Base-by-base conservation (phyloP, 2,113 vertebrate species). In the Fulica atra region DNA sequence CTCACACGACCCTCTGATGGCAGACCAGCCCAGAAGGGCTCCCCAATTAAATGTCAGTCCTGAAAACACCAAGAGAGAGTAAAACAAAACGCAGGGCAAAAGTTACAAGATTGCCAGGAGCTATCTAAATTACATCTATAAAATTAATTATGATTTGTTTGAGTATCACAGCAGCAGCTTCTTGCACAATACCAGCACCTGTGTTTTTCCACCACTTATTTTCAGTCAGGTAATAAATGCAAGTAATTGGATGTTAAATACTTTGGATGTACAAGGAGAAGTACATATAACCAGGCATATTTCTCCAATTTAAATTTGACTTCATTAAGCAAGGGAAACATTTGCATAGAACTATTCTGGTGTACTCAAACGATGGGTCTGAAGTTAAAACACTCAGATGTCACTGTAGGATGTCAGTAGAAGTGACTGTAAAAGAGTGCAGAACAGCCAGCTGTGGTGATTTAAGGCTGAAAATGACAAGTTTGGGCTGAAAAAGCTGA, bases 11-110 rank as follows among this genome's bases (percentile, higher is more conserved):
- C 99, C 99, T 86, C 38, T 98, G 77, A 99, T 40, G 20, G 99
- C 99, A 29, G 99, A 97, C 99, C 99, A 99, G 64, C 99, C 99
- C 24, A 99, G 98, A 74, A 99, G 97, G 8, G 99, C 98, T 74
- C 99, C 99, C 99, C 99, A 99, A 31, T 99, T 99, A 95, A 99
- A 99, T 6, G 99, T 98, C 53, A 99, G 92, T 16, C 99, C 99
- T 99, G 40, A 66, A 96, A 53, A 54, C 18, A 89, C 5, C 23
- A 42, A 26, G 61, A 60, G 53, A 79, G 59, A 17, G 24, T 14
- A 53, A 53, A 53, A 53, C 25, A 51, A 42, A 11, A 40, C 77
- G 35, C 54, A 65, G 38, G 19, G 25, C 51, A 73, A 33, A 16
- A 35, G 23, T 65, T 65, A 59, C 40, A 56, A 74, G n/a, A 69